A percentile compares a stretch with the other conserved stretches of the same genome.
phyloP scores from a whole-genome alignment of 35 echinoderm and acorn worm genomes.

The Acanthaster planci region DNA sequence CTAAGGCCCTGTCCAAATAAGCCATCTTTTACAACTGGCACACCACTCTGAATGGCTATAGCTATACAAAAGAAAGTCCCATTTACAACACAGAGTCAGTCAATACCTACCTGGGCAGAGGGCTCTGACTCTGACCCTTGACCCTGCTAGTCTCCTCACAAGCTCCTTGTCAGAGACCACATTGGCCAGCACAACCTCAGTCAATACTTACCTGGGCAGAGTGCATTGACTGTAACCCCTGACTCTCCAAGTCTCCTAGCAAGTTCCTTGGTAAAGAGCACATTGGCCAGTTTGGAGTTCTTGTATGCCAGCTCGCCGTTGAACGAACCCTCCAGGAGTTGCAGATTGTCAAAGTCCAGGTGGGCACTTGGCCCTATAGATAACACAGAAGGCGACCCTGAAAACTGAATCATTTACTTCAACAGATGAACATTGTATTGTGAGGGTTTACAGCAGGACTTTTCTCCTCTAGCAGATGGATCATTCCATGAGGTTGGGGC shows the following conservation, averaged over 20 bases:
- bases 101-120: slow-evolving; percentile 85
- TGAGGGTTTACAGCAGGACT: too few species aligned
- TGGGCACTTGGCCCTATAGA: slow-evolving; percentile 41
- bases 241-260: slow-evolving; percentile 59
- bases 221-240: slow-evolving; percentile 58
- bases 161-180: slow-evolving; percentile 73
- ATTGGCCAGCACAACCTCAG: slow-evolving; percentile 61
- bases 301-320: slow-evolving; percentile 61
- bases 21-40: too few species aligned
- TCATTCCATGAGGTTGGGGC: too few species aligned
- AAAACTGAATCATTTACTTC: neutral
- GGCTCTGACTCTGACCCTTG: slow-evolving; percentile 54
- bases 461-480: too few species aligned
- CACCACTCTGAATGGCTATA: too few species aligned
- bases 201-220: slow-evolving; percentile 61
- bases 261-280: slow-evolving; percentile 76
- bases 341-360: slow-evolving; percentile 82
- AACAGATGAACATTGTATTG: too few species aligned
- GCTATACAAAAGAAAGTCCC: too few species aligned
- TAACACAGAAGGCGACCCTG: neutral
- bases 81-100: too few species aligned
- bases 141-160: slow-evolving; percentile 64
- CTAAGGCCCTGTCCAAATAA: too few species aligned
- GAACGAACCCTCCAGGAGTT: slow-evolving; percentile 52
- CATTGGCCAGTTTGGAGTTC: slow-evolving; percentile 85